Evolutionary conservation across 1,140 invertebrate genomes (phyloP).

Genomic region (Latrodectus geometricus): DNA sequence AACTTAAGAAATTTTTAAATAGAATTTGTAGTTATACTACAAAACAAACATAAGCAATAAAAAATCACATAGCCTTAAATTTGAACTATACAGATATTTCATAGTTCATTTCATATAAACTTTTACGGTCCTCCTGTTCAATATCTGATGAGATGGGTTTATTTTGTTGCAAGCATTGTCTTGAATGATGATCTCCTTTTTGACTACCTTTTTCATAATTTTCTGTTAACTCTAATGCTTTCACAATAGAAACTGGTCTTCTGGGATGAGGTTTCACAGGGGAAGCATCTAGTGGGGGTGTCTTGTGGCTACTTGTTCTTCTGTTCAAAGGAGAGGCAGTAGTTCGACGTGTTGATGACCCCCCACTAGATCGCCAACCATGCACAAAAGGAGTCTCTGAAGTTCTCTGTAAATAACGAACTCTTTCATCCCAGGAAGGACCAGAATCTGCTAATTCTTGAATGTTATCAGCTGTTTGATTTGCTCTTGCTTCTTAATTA

Average conservation of each 20-base stretch:
- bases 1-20: not conserved
- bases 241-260: slow-evolving; percentile 91
- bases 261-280: slow-evolving; percentile 52
- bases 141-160: slow-evolving; percentile 35
- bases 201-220: slow-evolving; percentile 65
- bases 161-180: slow-evolving; percentile 61
- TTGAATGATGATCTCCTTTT: slow-evolving; percentile 56
- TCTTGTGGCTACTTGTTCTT: slow-evolving; percentile 62
- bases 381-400: slow-evolving; percentile 62
- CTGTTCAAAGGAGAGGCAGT: slow-evolving; percentile 22
- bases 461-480: slow-evolving; percentile 74
- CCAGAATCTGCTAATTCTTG: slow-evolving; percentile 84
- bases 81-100: slow-evolving; percentile 84
- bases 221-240: slow-evolving; percentile 90
- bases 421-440: slow-evolving; percentile 67
- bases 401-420: slow-evolving; percentile 44
- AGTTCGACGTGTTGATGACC: slow-evolving; percentile 11
- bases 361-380: slow-evolving; percentile 51
- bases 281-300: slow-evolving; percentile 60
- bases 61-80: not conserved
- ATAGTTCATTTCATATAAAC: slow-evolving; percentile 95
- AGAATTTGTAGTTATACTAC: slow-evolving; percentile 9
- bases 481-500: slow-evolving; percentile 69
- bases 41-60: slow-evolving; percentile 17
- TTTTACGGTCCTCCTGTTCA: slow-evolving; percentile 79